Percentiles rank a stretch among this genome's conserved stretches.
Evolutionary conservation across 2,888 invertebrate genomes (phyloP).

Genomic region (Timandra comae): DNA sequence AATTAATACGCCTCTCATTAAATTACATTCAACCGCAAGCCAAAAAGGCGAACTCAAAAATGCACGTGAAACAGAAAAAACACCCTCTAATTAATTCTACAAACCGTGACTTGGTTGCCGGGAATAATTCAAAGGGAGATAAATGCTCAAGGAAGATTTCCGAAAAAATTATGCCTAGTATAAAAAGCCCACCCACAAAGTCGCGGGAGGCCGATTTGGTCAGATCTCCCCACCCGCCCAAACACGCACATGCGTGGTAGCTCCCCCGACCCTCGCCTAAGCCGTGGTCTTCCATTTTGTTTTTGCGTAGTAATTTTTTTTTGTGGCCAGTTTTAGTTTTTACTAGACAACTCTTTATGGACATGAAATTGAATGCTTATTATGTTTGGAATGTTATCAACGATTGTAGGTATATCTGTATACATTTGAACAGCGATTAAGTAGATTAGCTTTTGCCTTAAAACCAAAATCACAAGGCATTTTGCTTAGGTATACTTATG

Average conservation of each 20-base stretch:
- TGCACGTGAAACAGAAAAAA: slow-evolving; percentile 24
- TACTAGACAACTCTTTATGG: slow-evolving; percentile 24
- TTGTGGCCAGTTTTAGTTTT: slow-evolving; percentile 27
- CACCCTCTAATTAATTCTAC: slow-evolving; percentile 55
- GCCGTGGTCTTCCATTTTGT: slow-evolving; percentile 65
- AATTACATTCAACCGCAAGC: slow-evolving; percentile 42
- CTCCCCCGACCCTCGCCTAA: slow-evolving; percentile 52
- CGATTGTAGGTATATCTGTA: neutral
- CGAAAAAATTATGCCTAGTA: slow-evolving; percentile 40
- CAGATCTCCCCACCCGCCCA: slow-evolving; percentile 20
- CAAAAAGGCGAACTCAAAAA: slow-evolving; percentile 29
- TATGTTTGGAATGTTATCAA: neutral
- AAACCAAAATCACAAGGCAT: too few species aligned
- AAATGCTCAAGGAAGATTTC: slow-evolving; percentile 39
- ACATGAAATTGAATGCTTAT: slow-evolving; percentile 9
- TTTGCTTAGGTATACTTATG: too few species aligned
- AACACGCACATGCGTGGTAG: slow-evolving; percentile 68
- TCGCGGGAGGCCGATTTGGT: slow-evolving; percentile 21
- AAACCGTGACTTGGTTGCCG: slow-evolving; percentile 39
- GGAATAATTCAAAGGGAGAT: slow-evolving; percentile 31
- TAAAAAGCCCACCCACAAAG: slow-evolving; percentile 37
- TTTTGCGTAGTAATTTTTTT: slow-evolving; percentile 41
- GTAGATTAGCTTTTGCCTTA: too few species aligned
- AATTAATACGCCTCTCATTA: slow-evolving; percentile 30
- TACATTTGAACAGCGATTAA: too few species aligned